Evolutionary conservation across 2,113 vertebrate genomes (phyloP).

Genomic region (Acrocephalus kingi): DNA sequence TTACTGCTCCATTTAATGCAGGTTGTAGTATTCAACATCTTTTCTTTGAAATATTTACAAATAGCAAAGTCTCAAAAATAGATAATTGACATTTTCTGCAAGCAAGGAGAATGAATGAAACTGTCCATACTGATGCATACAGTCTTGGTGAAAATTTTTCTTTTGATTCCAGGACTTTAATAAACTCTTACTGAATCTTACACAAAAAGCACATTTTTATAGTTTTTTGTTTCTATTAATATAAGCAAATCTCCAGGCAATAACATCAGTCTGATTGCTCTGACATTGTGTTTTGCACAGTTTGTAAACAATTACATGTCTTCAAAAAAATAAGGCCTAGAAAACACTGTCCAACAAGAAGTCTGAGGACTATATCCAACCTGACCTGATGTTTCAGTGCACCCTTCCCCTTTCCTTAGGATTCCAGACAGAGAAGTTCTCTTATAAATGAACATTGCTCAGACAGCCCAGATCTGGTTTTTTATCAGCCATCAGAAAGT

Average conservation of each 20-base stretch:
- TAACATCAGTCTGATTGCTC: background rate
- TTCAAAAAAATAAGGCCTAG: background rate
- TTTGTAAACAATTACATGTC: background rate
- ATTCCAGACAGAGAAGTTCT: background rate
- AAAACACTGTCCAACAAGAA: background rate
- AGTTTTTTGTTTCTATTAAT: background rate
- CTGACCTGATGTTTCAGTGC: background rate
- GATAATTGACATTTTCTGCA: background rate
- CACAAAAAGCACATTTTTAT: background rate
- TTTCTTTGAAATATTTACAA: background rate
- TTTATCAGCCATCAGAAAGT: background rate
- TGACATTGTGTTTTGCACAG: background rate
- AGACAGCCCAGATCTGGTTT: background rate
- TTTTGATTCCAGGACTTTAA: background rate
- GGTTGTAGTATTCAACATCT: background rate
- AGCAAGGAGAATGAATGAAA: background rate
- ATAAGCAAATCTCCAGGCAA: background rate
- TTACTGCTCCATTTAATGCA: background rate
- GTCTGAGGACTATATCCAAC: background rate
- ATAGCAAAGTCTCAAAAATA: background rate
- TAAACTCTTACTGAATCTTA: background rate
- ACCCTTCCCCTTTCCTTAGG: background rate
- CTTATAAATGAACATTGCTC: background rate
- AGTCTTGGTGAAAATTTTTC: background rate
- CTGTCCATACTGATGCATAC: background rate